A percentile compares a stretch with the other conserved stretches of the same genome.
Evolutionary conservation across 2,888 invertebrate species (phyloP).

Genomic region (Anagyrus pseudococci): DNA sequence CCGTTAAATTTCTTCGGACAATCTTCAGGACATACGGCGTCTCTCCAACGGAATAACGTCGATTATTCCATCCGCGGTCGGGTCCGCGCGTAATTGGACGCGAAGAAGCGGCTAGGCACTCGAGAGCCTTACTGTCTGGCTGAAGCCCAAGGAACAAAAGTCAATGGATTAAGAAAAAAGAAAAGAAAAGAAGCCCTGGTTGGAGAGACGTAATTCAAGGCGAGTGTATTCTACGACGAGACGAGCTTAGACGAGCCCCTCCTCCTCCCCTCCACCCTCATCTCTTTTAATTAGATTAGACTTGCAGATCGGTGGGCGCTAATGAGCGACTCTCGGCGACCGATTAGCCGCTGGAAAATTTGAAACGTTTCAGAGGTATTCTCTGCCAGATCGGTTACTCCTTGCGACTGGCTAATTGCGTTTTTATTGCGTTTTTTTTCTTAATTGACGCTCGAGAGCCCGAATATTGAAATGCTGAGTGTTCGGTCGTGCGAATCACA

Average conservation of each 20-base stretch:
- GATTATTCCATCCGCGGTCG: too few species aligned
- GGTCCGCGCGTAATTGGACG: too few species aligned
- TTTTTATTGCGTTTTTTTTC: conserved; percentile 27
- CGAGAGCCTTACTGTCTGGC: too few species aligned
- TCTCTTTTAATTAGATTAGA: conserved; percentile 33
- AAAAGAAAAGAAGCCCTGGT: background rate
- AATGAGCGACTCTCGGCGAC: background rate
- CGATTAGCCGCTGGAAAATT: conserved; percentile 29
- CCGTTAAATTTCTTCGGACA: too few species aligned
- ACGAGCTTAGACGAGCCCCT: background rate
- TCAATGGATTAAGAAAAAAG: conserved; percentile 10
- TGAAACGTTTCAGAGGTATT: background rate
- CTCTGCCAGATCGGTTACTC: background rate
- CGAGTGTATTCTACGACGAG: background rate
- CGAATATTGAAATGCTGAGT: background rate
- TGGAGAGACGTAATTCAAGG: background rate
- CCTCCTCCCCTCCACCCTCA: too few species aligned
- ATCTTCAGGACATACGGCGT: too few species aligned
- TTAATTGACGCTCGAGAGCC: background rate
- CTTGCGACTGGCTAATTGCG: conserved; percentile 10
- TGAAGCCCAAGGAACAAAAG: too few species aligned
- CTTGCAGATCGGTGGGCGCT: conserved; percentile 22
- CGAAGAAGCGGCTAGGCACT: too few species aligned
- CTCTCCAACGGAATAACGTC: too few species aligned
- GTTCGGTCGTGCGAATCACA: background rate